Base-by-base conservation (phyloP, 2,888 invertebrate species). In the Argyresthia goedartella region DNA sequence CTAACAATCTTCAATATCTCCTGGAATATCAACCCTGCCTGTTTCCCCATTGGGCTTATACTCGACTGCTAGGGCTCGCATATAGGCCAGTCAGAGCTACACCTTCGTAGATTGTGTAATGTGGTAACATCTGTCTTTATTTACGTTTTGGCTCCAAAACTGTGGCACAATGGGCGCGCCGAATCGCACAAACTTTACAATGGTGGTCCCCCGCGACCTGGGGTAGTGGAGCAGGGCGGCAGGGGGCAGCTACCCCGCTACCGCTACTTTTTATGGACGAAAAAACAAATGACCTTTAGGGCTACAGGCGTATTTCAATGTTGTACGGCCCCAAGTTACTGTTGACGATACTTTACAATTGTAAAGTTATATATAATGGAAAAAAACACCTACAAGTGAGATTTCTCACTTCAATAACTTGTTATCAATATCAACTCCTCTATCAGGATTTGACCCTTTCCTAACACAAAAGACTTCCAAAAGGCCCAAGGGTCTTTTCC, bases 111-210 rank as follows among this genome's bases (percentile, higher is more conserved):
- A 67, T 73, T 78, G 73, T 70, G 75, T 76, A 80, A 79, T 76
- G 73, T 65, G 81, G 85, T 75, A 82, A 85, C 85, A 86, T 85
- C 85, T 86, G 85, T 77, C 62, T 85, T 85, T 85, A 86, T 86
- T 85, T 85, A 85, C 82, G 82, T 84, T 84, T 81, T 73, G 81
- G 78, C 78, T 81, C 71, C 73, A 76, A 55, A 78, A 76, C 71
- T 67, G 73, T 69, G 70, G 73, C 71, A 81, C 81, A 84, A 84
- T 79, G 70, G 81, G 74, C 73, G 76, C 77, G 69, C 69, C 70
- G 76, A 76, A 76, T 79, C 77, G 73, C 69, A 70, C 76, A 59
- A 60, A 64, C 66, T 67, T 65, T 65, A 76, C 78, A 76, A 77
- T 73, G 64, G 66, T 50, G 46, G 44, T 50, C 52, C 51, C 48